A percentile compares a stretch with the other conserved stretches of the same genome.
Evolutionary conservation across 2,888 invertebrate species (phyloP).

Genomic region (Lithophane ornitopus): DNA sequence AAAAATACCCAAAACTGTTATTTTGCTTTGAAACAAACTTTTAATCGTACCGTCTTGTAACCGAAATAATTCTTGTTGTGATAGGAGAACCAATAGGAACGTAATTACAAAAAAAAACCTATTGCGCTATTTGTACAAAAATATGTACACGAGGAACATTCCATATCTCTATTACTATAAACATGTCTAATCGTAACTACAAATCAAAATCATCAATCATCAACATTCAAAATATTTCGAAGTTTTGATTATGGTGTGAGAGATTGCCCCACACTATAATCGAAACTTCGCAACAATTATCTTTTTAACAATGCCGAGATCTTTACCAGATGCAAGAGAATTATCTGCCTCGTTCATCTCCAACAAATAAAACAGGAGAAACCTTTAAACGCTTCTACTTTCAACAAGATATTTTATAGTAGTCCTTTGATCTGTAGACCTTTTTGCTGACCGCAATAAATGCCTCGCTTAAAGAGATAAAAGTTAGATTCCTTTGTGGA

Average conservation of each 20-base stretch:
- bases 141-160: neutral
- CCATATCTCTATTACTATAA: neutral
- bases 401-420: conserved; percentile 76
- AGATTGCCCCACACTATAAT: neutral
- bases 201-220: conserved; percentile 21
- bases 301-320: conserved; percentile 38
- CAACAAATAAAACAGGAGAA: conserved; percentile 65
- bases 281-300: conserved; percentile 36
- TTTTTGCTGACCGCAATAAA: conserved; percentile 86
- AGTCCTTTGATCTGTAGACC: conserved; percentile 81
- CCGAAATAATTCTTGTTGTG: neutral
- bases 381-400: conserved; percentile 66
- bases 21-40: neutral
- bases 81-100: neutral
- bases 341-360: conserved; percentile 40
- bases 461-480: conserved; percentile 83
- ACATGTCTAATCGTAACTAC: neutral
- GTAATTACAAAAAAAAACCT: neutral
- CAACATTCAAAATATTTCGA: conserved; percentile 23
- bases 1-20: no score
- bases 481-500: conserved; percentile 84
- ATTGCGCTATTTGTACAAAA: no score
- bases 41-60: neutral
- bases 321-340: conserved; percentile 38
- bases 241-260: no score